A percentile compares a stretch with the other conserved stretches of the same genome.
Evolutionary conservation across 2,797 vertebrate species (phyloP).

Genomic region (Gallirallus australis): DNA sequence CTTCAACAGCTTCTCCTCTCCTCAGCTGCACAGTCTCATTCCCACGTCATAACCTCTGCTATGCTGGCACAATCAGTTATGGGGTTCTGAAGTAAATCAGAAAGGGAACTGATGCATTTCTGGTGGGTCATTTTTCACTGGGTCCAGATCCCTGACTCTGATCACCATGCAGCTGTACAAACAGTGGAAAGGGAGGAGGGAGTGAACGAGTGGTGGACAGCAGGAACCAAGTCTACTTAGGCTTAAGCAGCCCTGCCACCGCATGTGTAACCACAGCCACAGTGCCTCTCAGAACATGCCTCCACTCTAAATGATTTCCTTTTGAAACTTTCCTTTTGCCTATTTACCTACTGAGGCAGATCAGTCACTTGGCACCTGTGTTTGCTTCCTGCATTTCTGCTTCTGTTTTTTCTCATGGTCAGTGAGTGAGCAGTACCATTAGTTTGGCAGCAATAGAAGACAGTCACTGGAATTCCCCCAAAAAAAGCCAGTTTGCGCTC

Average conservation of each 20-base stretch:
- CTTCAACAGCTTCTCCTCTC: neutral
- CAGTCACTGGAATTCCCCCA: neutral
- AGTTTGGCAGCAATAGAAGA: neutral
- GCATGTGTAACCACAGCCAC: neutral
- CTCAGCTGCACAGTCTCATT: neutral
- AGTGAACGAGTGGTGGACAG: neutral
- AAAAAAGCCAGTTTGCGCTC: neutral
- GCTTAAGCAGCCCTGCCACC: neutral
- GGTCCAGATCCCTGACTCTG: neutral
- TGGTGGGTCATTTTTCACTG: slow-evolving; percentile 25
- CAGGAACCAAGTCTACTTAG: neutral
- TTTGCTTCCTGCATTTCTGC: slow-evolving; percentile 35
- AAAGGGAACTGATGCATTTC: neutral
- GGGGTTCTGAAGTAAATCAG: neutral
- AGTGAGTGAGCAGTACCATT: neutral
- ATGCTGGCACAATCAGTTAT: neutral
- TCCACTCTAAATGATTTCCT: slow-evolving; percentile 3
- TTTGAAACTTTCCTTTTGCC: slow-evolving; percentile 10
- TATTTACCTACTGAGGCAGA: slow-evolving; percentile 11
- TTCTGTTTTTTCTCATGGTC: slow-evolving; percentile 18
- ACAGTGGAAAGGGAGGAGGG: neutral
- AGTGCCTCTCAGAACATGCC: neutral
- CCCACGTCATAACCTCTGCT: neutral
- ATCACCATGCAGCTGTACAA: slow-evolving; percentile 35
- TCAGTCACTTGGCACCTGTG: slow-evolving; percentile 30